Percentiles rank a stretch among this genome's conserved stretches.
These are phyloP conservation scores for Rallus limicola DNA, from an alignment of 2,113 vertebrate genomes.

Conservation along the genomic window DNA sequence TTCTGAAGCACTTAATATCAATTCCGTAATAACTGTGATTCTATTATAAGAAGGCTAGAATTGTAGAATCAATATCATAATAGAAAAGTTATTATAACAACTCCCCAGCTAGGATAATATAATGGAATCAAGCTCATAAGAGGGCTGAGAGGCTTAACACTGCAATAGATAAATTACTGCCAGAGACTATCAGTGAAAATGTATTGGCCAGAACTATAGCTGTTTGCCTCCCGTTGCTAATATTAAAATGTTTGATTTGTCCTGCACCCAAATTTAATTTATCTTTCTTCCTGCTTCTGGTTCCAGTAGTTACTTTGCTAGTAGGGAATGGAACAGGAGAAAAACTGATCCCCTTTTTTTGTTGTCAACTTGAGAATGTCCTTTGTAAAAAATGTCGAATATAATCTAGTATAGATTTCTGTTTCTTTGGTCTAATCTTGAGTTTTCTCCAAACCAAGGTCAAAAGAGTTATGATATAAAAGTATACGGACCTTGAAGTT, in stretches of 20 bases:
- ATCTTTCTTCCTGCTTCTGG: background rate
- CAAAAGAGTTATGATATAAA: background rate
- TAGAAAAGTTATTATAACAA: background rate
- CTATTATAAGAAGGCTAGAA: background rate
- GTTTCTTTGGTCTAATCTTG: background rate
- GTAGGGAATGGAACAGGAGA: background rate
- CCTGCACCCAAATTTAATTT: background rate
- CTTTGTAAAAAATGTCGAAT: background rate
- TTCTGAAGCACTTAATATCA: background rate
- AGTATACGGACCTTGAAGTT: background rate
- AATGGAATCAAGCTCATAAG: background rate
- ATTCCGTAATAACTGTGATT: background rate
- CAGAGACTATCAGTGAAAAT: background rate
- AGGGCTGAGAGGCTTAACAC: background rate
- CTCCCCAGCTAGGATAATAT: background rate
- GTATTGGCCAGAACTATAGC: background rate
- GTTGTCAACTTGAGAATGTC: background rate
- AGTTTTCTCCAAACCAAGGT: background rate
- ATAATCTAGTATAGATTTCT: background rate
- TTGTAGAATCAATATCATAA: constrained; percentile 15
- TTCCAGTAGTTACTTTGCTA: background rate
- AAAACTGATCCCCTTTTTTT: background rate
- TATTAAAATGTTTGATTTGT: background rate
- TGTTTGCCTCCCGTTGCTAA: background rate
- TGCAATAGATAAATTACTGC: background rate